Evolutionary conservation across 1,140 invertebrate genomes (phyloP).

Genomic region (Trichonephila inaurata): DNA sequence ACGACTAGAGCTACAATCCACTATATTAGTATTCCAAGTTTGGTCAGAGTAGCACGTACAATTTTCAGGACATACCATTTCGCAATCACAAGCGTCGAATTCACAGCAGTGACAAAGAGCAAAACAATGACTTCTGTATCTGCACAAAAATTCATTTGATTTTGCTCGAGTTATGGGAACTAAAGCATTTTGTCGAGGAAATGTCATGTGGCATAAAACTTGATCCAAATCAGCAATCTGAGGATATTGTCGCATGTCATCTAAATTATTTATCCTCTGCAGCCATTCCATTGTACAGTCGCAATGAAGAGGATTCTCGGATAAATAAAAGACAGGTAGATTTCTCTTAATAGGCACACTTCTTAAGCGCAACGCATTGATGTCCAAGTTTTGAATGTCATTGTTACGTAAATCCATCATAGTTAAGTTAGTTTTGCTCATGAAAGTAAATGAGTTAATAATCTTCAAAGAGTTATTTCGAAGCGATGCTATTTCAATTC

Average conservation of each 20-base stretch:
- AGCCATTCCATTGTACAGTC: constrained; percentile 97
- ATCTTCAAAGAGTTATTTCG: constrained; percentile 90
- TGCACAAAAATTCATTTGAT: constrained; percentile 92
- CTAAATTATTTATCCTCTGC: constrained; percentile 86
- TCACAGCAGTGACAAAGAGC: constrained; percentile 96
- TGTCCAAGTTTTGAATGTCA: constrained; percentile 89
- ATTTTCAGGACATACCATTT: constrained; percentile 95
- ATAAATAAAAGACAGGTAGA: constrained; percentile 91
- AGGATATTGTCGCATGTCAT: constrained; percentile 89
- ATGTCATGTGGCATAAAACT: constrained; percentile 86
- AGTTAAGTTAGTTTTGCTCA: constrained; percentile 89
- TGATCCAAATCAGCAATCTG: constrained; percentile 92
- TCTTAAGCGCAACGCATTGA: constrained; percentile 88
- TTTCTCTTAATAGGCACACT: constrained; percentile 80
- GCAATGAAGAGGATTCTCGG: constrained; percentile 93
- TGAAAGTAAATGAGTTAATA: constrained; percentile 90
- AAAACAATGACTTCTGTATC: constrained; percentile 95
- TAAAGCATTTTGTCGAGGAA: constrained; percentile 68
- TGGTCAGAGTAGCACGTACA: constrained; percentile 94
- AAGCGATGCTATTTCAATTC: constrained; percentile 88
- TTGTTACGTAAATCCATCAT: constrained; percentile 94
- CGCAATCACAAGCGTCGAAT: constrained; percentile 96
- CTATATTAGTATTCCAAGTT: constrained; percentile 95
- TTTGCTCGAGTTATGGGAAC: constrained; percentile 85
- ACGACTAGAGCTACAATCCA: constrained; percentile 87